A percentile compares a stretch with the other conserved stretches of the same genome.
Conservation (phyloP, 2,113 vertebrate genomes). For the Myrmecophaga tridactyla region DNA sequence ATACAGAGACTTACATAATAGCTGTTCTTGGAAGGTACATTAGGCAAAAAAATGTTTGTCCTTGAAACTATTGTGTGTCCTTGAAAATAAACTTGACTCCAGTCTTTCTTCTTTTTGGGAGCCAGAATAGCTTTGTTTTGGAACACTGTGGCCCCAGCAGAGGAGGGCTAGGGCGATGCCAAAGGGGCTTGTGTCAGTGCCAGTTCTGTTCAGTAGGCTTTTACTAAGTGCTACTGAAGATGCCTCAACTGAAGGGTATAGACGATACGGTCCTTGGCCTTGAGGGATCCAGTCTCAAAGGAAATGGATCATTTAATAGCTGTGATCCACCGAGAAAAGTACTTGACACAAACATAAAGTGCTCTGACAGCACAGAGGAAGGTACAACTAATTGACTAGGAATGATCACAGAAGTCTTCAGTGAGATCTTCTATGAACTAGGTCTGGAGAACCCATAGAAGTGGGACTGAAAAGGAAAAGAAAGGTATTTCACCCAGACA, state of each 20-base stretch:
- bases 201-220: background rate
- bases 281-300: background rate
- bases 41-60: conserved; percentile 8
- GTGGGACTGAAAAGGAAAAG: background rate
- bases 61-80: background rate
- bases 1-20: conserved; percentile 15
- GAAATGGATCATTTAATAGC: background rate
- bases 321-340: background rate
- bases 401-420: background rate
- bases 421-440: background rate
- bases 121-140: conserved; percentile 24
- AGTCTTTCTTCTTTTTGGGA: background rate
- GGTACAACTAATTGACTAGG: background rate
- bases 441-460: background rate
- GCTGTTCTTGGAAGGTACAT: background rate
- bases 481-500: background rate
- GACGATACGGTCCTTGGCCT: background rate
- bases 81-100: background rate
- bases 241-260: no score
- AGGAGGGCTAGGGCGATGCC: background rate
- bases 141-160: background rate
- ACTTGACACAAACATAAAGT: background rate
- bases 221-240: background rate
- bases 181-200: background rate
- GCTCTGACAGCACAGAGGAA: background rate